Evolutionary conservation across 2,888 invertebrate species (phyloP).

Genomic region (Standfussiana lucernea): DNA sequence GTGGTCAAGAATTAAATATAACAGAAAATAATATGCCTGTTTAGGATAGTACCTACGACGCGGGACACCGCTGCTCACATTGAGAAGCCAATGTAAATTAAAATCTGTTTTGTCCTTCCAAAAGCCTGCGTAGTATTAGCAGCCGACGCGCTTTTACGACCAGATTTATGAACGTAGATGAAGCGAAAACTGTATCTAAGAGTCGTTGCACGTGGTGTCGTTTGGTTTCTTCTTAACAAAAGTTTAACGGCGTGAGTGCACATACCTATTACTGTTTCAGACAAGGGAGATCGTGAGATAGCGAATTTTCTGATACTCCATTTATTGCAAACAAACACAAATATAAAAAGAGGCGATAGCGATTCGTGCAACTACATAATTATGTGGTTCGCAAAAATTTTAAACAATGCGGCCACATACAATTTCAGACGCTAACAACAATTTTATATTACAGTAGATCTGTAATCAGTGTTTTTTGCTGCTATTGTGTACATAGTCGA

Average conservation of each 20-base stretch:
- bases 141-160: background rate
- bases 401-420: background rate
- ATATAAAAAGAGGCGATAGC: background rate
- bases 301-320: background rate
- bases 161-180: background rate
- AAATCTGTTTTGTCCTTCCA: background rate
- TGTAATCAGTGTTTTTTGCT: background rate
- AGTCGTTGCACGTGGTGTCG: background rate
- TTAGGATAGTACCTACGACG: background rate
- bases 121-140: background rate
- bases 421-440: background rate
- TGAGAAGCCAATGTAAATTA: background rate
- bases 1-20: background rate
- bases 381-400: slow-evolving; percentile 3
- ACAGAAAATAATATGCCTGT: background rate
- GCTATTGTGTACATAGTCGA: background rate
- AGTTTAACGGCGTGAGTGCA: background rate
- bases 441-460: background rate
- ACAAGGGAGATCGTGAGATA: background rate
- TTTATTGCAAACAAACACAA: slow-evolving; percentile 1
- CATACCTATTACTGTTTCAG: background rate
- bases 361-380: background rate
- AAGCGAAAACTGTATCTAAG: background rate
- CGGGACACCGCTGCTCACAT: background rate
- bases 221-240: background rate